Base-by-base conservation (phyloP, 2,797 vertebrate species). In the Remorina albescens region DNA sequence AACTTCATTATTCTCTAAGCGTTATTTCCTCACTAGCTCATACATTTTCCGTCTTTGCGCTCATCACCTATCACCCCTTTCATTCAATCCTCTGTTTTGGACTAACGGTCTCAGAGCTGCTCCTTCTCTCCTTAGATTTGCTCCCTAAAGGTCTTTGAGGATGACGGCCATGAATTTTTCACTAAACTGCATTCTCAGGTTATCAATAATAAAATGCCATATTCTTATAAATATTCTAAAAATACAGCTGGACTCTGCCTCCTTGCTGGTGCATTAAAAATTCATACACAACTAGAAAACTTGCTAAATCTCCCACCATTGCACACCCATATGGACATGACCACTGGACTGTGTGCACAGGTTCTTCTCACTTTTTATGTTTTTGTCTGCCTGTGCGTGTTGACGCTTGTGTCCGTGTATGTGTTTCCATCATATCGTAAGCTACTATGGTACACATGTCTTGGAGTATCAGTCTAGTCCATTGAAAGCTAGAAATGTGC, bases 171-270 rank as follows among this genome's bases (percentile, higher is more conserved):
- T 95, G 49, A 92, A 94, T 95, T 90, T 93, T 95, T 95, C 78
- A 95, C 85, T 78, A 87, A 91, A 90, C 89, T 89, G 92, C 93
- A 94, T 94, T 93, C 93, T 93, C 69, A 81, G 82, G 81, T 92
- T 92, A 94, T 95, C 91, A 95, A 95, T 94, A 93, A 94, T 95
- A 89, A 92, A 95, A 93, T 91, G 88, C 85, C 82, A 88, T 91
- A 91, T 94, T 94, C 90, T 82, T 94, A 93, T 92, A 92, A 93
- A 93, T 94, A 94, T 92, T 93, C 92, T 92, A 94, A 95, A 95
- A 95, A 89, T 94, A 94, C 88, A 88, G 88, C 88, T 60, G 86
- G 89, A 91, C 89, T 89, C 85, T 83, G 82, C 73, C 65, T 88
- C 82, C 81, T 86, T 83, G 53, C 78, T 73, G 55, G 57, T 59